Evolutionary conservation across 2,888 invertebrate genomes (phyloP), one percentile per base, ranked within the genome.

Genomic region (Dolichomitus sp.): DNA sequence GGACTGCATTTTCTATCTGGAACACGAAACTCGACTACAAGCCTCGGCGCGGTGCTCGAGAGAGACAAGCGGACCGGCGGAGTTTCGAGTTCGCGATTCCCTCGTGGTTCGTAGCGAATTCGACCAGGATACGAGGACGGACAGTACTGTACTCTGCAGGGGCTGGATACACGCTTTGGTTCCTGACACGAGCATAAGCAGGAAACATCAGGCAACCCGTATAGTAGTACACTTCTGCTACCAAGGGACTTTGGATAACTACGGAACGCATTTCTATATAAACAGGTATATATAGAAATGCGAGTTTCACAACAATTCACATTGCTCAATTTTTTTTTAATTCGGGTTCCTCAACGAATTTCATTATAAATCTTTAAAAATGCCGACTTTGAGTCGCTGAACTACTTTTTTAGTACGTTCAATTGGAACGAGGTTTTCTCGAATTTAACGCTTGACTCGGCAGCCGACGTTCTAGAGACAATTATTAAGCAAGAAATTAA

Each of bases 71-170:
- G 61, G 45, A 42, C 50, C 52, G 14, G 37, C 42, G 37, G 50
- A 57, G 37, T 77, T 73, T 72, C 52, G 68, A 81, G 81, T 78
- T 81, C 27, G 73, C 73, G 77, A 81, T 77, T 81, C 81, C 81
- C 77, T 33, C n/a, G 69, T 68, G 73, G 57, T 73, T 70, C 54
- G 68, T 69, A 77, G 61, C 45, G 40, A 78, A 73, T 78, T 81
- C 81, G 54, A 70, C 42, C 40, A 57, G 54, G 70, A 70, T 61
- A 59, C 68, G 61, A 63, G 69, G 63, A 68, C 65, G 57, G 61
- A 59, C 42, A 63, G 17, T 30, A 17, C 17, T 14, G 57, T 85
- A 78, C 76, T 76, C 85, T 27, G 48, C 72, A 52, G 61, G 30
- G 27, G 14, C 30, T 17, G 19, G 45, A 48, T 45, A 63, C 40